Conservation (phyloP, 2,797 vertebrate species). For the Crenuchus spilurus region DNA sequence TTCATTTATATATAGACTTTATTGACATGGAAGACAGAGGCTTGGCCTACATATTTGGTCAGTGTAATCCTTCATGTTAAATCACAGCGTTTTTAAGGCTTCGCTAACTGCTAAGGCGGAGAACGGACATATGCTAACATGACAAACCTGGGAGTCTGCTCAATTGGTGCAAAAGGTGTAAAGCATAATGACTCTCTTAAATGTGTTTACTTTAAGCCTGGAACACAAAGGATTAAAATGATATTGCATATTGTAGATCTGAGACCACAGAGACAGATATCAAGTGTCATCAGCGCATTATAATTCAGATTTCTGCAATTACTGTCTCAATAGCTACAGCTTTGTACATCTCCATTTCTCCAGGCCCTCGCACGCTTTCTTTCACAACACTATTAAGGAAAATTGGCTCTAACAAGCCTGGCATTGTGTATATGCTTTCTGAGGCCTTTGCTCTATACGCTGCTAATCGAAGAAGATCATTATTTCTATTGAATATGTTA, state of each 20-base stretch:
- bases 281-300: slow-evolving; percentile 47
- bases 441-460: slow-evolving; percentile 33
- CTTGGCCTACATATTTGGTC: slow-evolving; percentile 51
- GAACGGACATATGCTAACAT: slow-evolving; percentile 46
- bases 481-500: slow-evolving; percentile 56
- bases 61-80: slow-evolving; percentile 69
- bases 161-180: slow-evolving; percentile 9
- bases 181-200: slow-evolving; percentile 39
- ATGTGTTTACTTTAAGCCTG: slow-evolving; percentile 31
- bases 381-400: slow-evolving; percentile 55
- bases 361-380: slow-evolving; percentile 32
- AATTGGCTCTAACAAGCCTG: slow-evolving; percentile 55
- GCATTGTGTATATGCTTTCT: slow-evolving; percentile 53
- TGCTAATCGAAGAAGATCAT: slow-evolving; percentile 54
- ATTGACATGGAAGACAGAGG: slow-evolving; percentile 57
- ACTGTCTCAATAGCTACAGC: slow-evolving; percentile 40
- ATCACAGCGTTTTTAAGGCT: slow-evolving; percentile 71
- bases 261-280: slow-evolving; percentile 15
- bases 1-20: slow-evolving; percentile 61
- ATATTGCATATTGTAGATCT: slow-evolving; percentile 36
- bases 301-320: slow-evolving; percentile 51
- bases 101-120: slow-evolving; percentile 50
- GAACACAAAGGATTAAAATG: slow-evolving; percentile 42
- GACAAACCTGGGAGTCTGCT: neutral
- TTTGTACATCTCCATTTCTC: slow-evolving; percentile 31